Conservation (phyloP, 2,113 vertebrate genomes). For the sheep (Ovis aries) region ARS-UI_Ramb_v3.0 NC_056054.1:69148001-69148500, state of each 20-base stretch:
- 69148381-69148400: not conserved
- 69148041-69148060: not conserved
- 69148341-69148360: not conserved
- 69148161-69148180: not conserved
- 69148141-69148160: not conserved
- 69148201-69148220: not conserved
- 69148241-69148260: not conserved
- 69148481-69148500: not conserved
- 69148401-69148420: too few species aligned
- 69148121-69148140: not conserved
- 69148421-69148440: not conserved
- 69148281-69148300: not conserved
- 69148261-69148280: not conserved
- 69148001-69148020: not conserved
- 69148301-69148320: not conserved
- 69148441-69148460: not conserved
- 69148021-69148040: not conserved
- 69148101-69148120: not conserved
- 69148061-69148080: not conserved
- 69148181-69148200: not conserved
- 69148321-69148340: not conserved
- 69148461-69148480: not conserved
- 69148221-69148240: not conserved
- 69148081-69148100: not conserved
- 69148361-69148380: not conserved